Conservation (phyloP, 2,797 vertebrate genomes). For the Coluber constrictor region DNA sequence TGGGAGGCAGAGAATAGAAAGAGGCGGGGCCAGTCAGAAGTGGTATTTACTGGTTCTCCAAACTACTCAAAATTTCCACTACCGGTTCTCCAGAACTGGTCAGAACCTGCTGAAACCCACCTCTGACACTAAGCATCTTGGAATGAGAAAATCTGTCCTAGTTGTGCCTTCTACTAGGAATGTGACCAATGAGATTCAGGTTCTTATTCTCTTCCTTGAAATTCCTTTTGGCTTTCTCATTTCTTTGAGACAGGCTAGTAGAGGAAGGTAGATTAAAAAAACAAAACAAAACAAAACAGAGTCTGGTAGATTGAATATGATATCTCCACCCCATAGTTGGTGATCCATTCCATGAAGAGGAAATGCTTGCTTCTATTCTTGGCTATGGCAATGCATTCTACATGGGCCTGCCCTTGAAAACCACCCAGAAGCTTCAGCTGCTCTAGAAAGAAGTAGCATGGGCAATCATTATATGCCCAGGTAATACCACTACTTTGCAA, state of each 20-base stretch:
- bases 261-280: background rate
- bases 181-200: background rate
- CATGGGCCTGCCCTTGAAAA: background rate
- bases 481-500: background rate
- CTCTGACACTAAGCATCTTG: background rate
- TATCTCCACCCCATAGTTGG: background rate
- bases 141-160: background rate
- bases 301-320: background rate
- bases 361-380: background rate
- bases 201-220: background rate
- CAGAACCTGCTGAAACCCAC: no score
- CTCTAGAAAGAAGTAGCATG: background rate
- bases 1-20: no score
- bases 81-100: no score
- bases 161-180: background rate
- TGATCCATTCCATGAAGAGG: background rate
- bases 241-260: background rate
- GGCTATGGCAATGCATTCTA: background rate
- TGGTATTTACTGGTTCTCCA: no score
- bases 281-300: background rate
- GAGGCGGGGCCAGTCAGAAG: no score
- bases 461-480: background rate
- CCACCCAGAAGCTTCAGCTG: background rate
- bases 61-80: no score
- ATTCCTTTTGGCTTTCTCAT: background rate